Evolutionary conservation across 2,888 invertebrate species (phyloP), one percentile per base, ranked within the genome.

Genomic region (Phasia obesa): DNA sequence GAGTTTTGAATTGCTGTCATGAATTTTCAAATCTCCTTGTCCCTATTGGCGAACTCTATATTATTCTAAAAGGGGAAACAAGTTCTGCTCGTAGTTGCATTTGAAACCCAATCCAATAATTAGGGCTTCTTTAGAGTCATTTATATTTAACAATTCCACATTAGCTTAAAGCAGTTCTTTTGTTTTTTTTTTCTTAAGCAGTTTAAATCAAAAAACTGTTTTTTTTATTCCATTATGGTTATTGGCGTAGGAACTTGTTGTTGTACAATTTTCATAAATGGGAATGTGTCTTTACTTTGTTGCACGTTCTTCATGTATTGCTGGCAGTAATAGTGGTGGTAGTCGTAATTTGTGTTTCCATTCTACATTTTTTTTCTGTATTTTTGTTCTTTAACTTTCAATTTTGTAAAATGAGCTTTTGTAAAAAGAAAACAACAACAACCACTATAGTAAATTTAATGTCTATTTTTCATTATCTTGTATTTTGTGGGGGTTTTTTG

Each of bases 231-330:
- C 42, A 47, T 71, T 60, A 53, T 65, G 13, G 49, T 60, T 73
- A 42, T 59, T 60, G 79, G 19, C 51, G 7, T 9, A 71, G 57
- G 47, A 70, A 71, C 78, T 78, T 76, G 70, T 65, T 70, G 44
- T 69, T 69, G 65, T 75, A 49, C 19, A 44, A 35, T 49, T 47
- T 57, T 57, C 25, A 65, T 57, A 35, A 38, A 57, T 47, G 38
- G 47, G 57, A 49, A 75, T 75, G 75, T 75, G 73, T 81, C 81
- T 78, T 81, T 83, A 81, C 78, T 75, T 75, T 69, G 81, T 73
- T 83, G 83, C 81, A 85, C 83, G 81, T 85, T 83, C 75, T 77
- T 74, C 83, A 83, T 83, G 84, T 81, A 53, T 67, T 15, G 25
- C 65, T 75, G 51, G 21, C 60, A 47, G 42, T 74, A n/a, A n/a